Percentiles rank a stretch among this genome's conserved stretches.
These are phyloP conservation scores for Chromobotia macracanthus DNA, from an alignment of 2,797 vertebrate genomes.

Conservation along the genomic window DNA sequence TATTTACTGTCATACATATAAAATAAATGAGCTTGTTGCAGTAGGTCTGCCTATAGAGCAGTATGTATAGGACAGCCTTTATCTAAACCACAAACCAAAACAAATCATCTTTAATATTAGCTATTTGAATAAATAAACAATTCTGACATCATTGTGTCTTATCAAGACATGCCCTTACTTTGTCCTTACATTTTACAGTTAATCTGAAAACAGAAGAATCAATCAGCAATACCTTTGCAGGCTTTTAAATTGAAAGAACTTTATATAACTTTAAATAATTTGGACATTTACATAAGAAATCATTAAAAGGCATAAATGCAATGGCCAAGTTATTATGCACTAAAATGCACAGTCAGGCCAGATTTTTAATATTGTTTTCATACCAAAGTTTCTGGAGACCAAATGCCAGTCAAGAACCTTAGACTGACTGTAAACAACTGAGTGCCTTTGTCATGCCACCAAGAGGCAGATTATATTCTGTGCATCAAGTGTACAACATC, in stretches of 20 bases:
- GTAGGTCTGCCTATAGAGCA: no score
- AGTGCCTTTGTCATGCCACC: background rate
- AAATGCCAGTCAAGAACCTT: background rate
- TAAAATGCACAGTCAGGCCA: background rate
- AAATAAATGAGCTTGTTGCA: no score
- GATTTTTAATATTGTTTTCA: background rate
- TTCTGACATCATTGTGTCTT: background rate
- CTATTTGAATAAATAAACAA: background rate
- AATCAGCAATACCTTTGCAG: no score
- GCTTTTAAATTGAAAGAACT: no score
- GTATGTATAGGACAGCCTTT: background rate
- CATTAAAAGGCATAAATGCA: background rate
- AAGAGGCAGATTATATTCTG: background rate
- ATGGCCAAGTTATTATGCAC: background rate
- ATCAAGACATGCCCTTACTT: background rate
- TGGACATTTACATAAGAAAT: no score
- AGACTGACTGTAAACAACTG: slow-evolving; percentile 29
- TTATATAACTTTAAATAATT: no score
- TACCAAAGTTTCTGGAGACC: background rate
- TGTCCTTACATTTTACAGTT: no score
- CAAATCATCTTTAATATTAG: slow-evolving; percentile 24
- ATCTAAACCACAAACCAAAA: background rate
- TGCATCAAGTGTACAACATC: background rate
- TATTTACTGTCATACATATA: no score
- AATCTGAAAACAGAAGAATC: no score